Conservation (phyloP, 2,888 invertebrate genomes). For the Harpagoxenus sublaevis region DNA sequence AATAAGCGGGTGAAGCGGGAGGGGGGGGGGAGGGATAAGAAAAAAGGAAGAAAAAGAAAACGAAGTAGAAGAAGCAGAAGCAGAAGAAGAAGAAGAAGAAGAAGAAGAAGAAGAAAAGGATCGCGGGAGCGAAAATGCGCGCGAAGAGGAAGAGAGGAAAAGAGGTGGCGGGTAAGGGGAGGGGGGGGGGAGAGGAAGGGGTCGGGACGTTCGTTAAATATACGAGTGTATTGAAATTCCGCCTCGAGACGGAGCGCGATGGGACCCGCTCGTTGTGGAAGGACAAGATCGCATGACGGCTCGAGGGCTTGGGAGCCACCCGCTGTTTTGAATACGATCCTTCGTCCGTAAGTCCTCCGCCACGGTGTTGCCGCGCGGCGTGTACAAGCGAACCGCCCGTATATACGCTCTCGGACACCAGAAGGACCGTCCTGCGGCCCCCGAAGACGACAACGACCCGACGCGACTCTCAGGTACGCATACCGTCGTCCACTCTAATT, state of each 20-base stretch:
- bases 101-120: constrained; percentile 46
- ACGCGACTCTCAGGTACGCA: constrained; percentile 81
- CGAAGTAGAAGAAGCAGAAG: constrained; percentile 31
- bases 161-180: not conserved
- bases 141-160: constrained; percentile 23
- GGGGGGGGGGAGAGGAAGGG: constrained; percentile 16
- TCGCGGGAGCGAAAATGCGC: constrained; percentile 27
- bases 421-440: constrained; percentile 61
- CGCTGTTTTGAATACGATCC: constrained; percentile 84
- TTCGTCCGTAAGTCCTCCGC: constrained; percentile 70
- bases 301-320: constrained; percentile 81
- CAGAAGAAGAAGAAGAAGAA: constrained; percentile 37
- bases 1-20: constrained; percentile 42
- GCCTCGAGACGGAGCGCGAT: constrained; percentile 80
- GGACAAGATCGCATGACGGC: constrained; percentile 83
- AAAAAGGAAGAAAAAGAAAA: constrained; percentile 51
- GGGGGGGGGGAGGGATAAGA: constrained; percentile 43
- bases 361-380: constrained; percentile 67
- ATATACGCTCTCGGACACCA: constrained; percentile 63
- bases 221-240: constrained; percentile 84
- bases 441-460: constrained; percentile 78
- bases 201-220: constrained; percentile 83
- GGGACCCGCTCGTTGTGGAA: constrained; percentile 82
- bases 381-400: constrained; percentile 68
- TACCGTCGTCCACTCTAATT: constrained; percentile 86